Evolutionary conservation across 1,140 invertebrate species (phyloP), one percentile per base, ranked within the genome.

Genomic region (Arctopsyche grandis): DNA sequence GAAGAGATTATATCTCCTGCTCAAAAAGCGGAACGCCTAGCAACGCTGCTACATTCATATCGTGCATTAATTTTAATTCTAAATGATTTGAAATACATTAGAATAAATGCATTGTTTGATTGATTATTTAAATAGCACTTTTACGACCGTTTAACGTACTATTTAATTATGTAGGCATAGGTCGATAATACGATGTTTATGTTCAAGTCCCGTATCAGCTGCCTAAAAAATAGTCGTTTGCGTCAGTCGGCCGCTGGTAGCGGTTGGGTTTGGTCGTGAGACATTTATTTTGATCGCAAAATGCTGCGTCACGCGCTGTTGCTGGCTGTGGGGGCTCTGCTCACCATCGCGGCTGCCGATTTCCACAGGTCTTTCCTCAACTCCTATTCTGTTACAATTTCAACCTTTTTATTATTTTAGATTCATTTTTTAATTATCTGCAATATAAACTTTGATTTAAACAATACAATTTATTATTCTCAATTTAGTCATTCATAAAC

Each of bases 21-120:
- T n/a, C n/a, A n/a, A n/a, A n/a, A n/a, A n/a, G n/a, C n/a, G n/a
- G n/a, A n/a, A n/a, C n/a, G n/a, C n/a, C n/a, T n/a, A n/a, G n/a
- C n/a, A n/a, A n/a, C n/a, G n/a, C n/a, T n/a, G n/a, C n/a, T n/a
- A n/a, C n/a, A n/a, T n/a, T n/a, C n/a, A n/a, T n/a, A n/a, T n/a
- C n/a, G n/a, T n/a, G n/a, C 82, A 69, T n/a, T 4, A 69, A 26
- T 38, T 24, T 1, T 9, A 14, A 43, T 52, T 43, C 63, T 16
- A 4, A 12, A 66, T 3, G 1, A 16, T 21, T 38, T 4, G 1
- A 38, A 38, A 38, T 38, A 4, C 3, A 38, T 38, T 38, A 7
- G 7, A 38, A 38, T 38, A 38, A 38, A 4, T 38, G 7, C 7
- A 38, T 38, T 4, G 29, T 38, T 38, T 38, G 29, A 7, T 38